Conservation (phyloP, 1,140 invertebrate genomes). For the Platorchestia sp. region DNA sequence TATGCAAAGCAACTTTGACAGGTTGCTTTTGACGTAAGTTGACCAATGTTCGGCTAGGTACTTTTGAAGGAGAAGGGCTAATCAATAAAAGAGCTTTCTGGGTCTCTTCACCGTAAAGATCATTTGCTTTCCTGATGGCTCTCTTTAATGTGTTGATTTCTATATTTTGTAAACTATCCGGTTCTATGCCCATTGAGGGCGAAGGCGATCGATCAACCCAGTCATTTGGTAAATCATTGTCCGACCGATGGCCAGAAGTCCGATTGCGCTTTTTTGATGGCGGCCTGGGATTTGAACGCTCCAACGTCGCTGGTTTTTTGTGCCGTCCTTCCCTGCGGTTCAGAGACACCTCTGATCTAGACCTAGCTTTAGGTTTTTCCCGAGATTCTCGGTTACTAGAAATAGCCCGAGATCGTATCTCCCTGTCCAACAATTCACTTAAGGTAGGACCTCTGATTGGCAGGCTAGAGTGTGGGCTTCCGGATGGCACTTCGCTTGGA, state of each 20-base stretch:
- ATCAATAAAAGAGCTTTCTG: constrained; percentile 22
- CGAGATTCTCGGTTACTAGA: not conserved
- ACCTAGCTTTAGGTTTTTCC: not conserved
- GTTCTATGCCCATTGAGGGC: not conserved
- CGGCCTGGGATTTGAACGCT: not conserved
- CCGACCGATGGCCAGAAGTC: not conserved
- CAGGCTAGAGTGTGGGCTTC: not conserved
- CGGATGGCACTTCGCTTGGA: not conserved
- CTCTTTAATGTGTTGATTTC: constrained; percentile 30
- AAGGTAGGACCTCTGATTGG: not conserved
- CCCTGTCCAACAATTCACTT: constrained; percentile 3
- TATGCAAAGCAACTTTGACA: constrained; percentile 31
- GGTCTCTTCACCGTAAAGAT: not conserved
- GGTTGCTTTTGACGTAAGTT: constrained; percentile 44
- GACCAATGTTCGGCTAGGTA: constrained; percentile 20
- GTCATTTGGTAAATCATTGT: not conserved
- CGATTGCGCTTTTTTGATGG: not conserved
- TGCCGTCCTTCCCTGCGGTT: constrained; percentile 7
- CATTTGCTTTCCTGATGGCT: constrained; percentile 40
- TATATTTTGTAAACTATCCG: constrained; percentile 13
- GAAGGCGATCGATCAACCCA: not conserved
- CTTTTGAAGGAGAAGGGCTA: not conserved
- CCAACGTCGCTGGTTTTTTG: not conserved
- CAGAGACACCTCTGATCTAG: constrained; percentile 4
- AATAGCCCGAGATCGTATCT: constrained; percentile 20